Evolutionary conservation across 2,888 invertebrate genomes (phyloP), one percentile per base, ranked within the genome.

Genomic region (Heliconius cydno): DNA sequence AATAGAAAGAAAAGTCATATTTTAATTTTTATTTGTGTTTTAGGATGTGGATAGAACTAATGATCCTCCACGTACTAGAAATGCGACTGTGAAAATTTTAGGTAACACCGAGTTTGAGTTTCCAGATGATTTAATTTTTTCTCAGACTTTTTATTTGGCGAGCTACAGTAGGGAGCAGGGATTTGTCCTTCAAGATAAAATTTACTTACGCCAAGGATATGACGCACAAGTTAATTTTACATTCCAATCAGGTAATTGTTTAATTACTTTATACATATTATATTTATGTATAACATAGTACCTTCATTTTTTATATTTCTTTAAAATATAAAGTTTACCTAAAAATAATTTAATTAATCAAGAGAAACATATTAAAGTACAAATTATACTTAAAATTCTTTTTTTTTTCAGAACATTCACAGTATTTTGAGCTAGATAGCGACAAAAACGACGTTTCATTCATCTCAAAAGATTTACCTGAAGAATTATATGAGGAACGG

Each of bases 121-220:
- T 63, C 94, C 95, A 1, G 92, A 92, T 60, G 92, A 93, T 75
- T 95, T 93, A 30, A 86, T 91, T 30, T 96, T 96, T 86, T 86
- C 89, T 2, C 85, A 90, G 84, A 82, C 94, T 19, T 92, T 92
- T 82, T 96, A 95, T 84, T 85, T 89, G 41, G 95, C 92, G 15
- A 86, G 87, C 38, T 96, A 96, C 82, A 90, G 89, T 2, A 84
- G 83, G 9, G 87, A 88, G 25, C 83, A 90, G 78, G 84, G 85
- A 80, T 77, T 93, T 38, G 79, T 86, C 67, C 77, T 90, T n/a
- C 85, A 86, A 34, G 86, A 90, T 66, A 83, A 86, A 19, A 93
- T 93, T 67, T 86, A 83, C 28, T 84, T 95, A 34, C 84, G 81
- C 52, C 90, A 90, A 83, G 95, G 95, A 3, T 94, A 88, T 81